Evolutionary conservation across 2,888 invertebrate genomes (phyloP).

Genomic region (Nineta flava): DNA sequence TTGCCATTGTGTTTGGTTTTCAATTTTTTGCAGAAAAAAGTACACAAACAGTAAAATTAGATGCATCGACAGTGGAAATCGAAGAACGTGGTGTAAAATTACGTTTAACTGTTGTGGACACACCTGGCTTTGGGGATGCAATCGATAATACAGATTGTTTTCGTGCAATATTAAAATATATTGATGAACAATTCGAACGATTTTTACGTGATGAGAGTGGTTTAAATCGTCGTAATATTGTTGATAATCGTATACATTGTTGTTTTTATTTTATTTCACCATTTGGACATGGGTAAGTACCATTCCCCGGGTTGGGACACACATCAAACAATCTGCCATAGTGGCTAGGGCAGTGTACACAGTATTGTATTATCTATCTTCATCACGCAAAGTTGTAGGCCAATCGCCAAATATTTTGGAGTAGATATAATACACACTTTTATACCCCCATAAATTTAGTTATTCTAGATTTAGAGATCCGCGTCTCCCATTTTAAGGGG

Average conservation of each 20-base stretch:
- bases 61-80: slow-evolving; percentile 91
- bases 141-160: slow-evolving; percentile 91
- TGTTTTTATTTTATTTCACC: slow-evolving; percentile 97
- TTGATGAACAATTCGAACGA: slow-evolving; percentile 92
- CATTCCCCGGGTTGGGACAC: too few species aligned
- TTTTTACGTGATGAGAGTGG: slow-evolving; percentile 88
- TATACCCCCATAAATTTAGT: too few species aligned
- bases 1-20: not conserved
- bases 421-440: too few species aligned
- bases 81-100: slow-evolving; percentile 91
- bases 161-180: slow-evolving; percentile 87
- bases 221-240: slow-evolving; percentile 86
- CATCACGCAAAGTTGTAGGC: too few species aligned
- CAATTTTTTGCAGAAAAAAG: slow-evolving; percentile 51
- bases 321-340: too few species aligned
- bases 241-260: slow-evolving; percentile 94
- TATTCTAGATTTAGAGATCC: too few species aligned
- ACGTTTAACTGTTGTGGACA: slow-evolving; percentile 85
- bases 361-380: too few species aligned
- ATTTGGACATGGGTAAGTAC: slow-evolving; percentile 83
- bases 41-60: slow-evolving; percentile 82
- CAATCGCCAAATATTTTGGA: too few species aligned
- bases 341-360: too few species aligned
- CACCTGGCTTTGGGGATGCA: slow-evolving; percentile 91
- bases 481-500: too few species aligned